A percentile compares a stretch with the other conserved stretches of the same genome.
These are phyloP conservation scores for Probosciger aterrimus DNA, from an alignment of 2,113 vertebrate genomes.

Conservation along the genomic window DNA sequence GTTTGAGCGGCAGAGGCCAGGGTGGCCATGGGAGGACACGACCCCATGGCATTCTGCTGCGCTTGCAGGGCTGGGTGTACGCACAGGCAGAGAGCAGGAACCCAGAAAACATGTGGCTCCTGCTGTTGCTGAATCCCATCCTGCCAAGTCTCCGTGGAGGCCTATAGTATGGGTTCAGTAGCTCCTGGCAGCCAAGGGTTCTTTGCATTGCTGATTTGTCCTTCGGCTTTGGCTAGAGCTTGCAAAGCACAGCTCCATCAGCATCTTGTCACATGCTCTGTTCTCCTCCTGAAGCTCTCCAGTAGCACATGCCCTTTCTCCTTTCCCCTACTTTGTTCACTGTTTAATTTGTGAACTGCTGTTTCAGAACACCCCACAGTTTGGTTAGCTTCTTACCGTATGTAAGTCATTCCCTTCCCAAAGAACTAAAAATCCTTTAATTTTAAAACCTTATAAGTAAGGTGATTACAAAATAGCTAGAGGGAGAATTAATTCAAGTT, in stretches of 20 bases:
- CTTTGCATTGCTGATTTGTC: constrained; percentile 30
- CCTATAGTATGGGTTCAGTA: constrained; percentile 6
- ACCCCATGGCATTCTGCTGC: not conserved
- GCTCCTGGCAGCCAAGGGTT: constrained; percentile 25
- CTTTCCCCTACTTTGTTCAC: constrained; percentile 26
- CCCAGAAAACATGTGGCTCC: constrained; percentile 42
- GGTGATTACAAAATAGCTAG: constrained; percentile 13
- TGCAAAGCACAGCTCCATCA: not conserved
- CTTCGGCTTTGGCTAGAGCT: constrained; percentile 51
- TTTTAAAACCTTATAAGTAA: constrained; percentile 27
- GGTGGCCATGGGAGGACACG: not conserved
- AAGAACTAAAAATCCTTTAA: not conserved
- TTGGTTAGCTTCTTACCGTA: not conserved
- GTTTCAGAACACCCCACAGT: not conserved
- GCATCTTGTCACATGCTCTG: constrained; percentile 34
- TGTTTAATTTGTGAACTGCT: not conserved
- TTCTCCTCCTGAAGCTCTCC: not conserved
- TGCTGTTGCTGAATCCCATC: constrained; percentile 44
- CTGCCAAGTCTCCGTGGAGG: constrained; percentile 26
- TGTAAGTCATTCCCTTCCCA: not conserved
- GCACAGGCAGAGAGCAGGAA: not conserved
- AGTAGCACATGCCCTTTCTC: constrained; percentile 8
- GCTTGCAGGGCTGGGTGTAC: rapidly evolving
- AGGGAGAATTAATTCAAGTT: not conserved
- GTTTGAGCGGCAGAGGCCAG: rapidly evolving